Evolutionary conservation across 2,113 vertebrate genomes (phyloP).

Genomic region (Xyrauchen texanus): DNA sequence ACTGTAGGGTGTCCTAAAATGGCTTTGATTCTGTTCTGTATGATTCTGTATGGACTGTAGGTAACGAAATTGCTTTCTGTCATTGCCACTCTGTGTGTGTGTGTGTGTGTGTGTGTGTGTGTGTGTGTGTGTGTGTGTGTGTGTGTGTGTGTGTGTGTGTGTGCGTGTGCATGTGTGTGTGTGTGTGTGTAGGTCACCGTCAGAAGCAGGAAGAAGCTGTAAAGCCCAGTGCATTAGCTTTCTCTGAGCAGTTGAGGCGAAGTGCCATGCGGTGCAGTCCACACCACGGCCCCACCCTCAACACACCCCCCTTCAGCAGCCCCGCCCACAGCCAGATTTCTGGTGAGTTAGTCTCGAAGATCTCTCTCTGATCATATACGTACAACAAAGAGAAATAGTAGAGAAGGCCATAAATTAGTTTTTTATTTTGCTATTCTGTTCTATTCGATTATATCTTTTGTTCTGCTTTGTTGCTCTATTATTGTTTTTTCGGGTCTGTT

Average conservation of each 20-base stretch:
- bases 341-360: slow-evolving; percentile 79
- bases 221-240: slow-evolving; percentile 89
- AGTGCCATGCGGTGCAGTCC: slow-evolving; percentile 94
- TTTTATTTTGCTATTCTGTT: too few species aligned
- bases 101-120: too few species aligned
- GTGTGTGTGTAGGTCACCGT: slow-evolving; percentile 83
- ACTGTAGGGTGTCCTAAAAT: too few species aligned
- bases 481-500: too few species aligned
- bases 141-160: not conserved
- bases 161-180: not conserved
- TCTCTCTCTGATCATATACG: not conserved
- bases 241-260: slow-evolving; percentile 94
- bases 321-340: slow-evolving; percentile 90
- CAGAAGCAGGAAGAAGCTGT: slow-evolving; percentile 96
- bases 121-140: slow-evolving; percentile 38
- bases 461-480: too few species aligned
- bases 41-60: slow-evolving; percentile 9
- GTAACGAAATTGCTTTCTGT: slow-evolving; percentile 20
- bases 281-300: slow-evolving; percentile 86
- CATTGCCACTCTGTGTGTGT: slow-evolving; percentile 13
- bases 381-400: not conserved
- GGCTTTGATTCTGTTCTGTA: slow-evolving; percentile 11
- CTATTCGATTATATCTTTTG: too few species aligned
- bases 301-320: slow-evolving; percentile 87
- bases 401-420: too few species aligned